Evolutionary conservation across 2,888 invertebrate genomes (phyloP).

Genomic region (Crepidodera aurea): DNA sequence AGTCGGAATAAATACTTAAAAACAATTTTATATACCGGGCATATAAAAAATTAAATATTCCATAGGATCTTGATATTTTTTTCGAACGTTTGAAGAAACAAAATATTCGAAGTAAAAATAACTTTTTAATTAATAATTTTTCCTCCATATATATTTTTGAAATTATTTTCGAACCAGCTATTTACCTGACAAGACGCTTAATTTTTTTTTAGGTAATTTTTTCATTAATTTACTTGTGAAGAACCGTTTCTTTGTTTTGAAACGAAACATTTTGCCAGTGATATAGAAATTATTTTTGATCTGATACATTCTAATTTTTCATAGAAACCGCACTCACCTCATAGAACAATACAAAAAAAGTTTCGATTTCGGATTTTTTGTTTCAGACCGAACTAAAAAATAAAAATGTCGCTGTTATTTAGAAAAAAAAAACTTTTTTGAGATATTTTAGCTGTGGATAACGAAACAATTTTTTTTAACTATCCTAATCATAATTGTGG

Average conservation of each 20-base stretch:
- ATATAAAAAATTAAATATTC: too few species aligned
- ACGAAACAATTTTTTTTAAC: too few species aligned
- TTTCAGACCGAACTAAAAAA: slow-evolving; percentile 5
- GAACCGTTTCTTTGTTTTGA: slow-evolving; percentile 34
- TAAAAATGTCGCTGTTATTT: neutral
- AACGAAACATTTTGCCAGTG: slow-evolving; percentile 41
- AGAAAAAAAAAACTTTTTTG: too few species aligned
- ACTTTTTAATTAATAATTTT: neutral
- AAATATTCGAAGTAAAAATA: too few species aligned
- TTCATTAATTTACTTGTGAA: slow-evolving; percentile 33
- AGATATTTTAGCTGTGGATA: too few species aligned
- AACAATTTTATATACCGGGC: too few species aligned
- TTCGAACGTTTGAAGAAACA: too few species aligned
- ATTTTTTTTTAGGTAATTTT: slow-evolving; percentile 36
- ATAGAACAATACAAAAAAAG: slow-evolving; percentile 38
- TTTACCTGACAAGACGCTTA: slow-evolving; percentile 40
- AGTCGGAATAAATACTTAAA: too few species aligned
- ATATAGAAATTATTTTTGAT: slow-evolving; percentile 43
- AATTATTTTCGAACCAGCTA: slow-evolving; percentile 33
- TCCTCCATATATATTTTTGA: slow-evolving; percentile 12
- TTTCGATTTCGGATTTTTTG: slow-evolving; percentile 22
- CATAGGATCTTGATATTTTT: too few species aligned
- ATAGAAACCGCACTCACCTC: slow-evolving; percentile 53
- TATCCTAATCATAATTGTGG: too few species aligned
- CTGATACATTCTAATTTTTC: slow-evolving; percentile 42